Evolutionary conservation across 2,113 vertebrate genomes (phyloP), one percentile per base, ranked within the genome.

Genomic region (Antechinus stuartii): DNA sequence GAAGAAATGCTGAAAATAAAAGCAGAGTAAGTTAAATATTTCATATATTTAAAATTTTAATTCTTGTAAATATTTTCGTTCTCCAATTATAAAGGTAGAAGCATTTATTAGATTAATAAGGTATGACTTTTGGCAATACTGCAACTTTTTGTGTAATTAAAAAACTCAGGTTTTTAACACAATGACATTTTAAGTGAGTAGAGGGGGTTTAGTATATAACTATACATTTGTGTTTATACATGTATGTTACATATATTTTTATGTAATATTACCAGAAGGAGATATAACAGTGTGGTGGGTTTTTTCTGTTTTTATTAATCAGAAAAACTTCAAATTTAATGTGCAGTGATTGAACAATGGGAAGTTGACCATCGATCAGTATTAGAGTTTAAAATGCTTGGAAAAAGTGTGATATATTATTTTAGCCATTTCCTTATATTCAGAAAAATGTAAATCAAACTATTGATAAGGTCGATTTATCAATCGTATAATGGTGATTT

Each of bases 1-100:
- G 98, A 99, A 98, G 99, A 99, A 97, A 98, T 99, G 91, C 97
- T 98, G 94, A 99, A 99, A 94, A 96, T 99, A 93, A 99, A 98
- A 96, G 98, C 98, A 97, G 98, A 98, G 99, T 99, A 99, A 99
- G 99, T 99, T 27, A 56, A 93, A 76, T 95, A 3, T 92, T 95
- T 96, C 46, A 92, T 50, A 27, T 57, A 96, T 14, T 97, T 93
- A 1, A 5, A 68, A 76, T 22, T 5, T n/a, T 61, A 68, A 68
- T 76, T 76, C 14, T 76, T 76, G 16, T 76, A 89, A 25, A 53
- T 93, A 35, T 68, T n/a, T 76, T 89, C 52, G 56, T 91, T 94
- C 27, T 91, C 9, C 54, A 42, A 8, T 95, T 35, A 91, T 53
- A 91, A 95, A 54, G 56, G 30, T 95, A 90, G 57, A 94, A 89